Conservation (phyloP, 2,888 invertebrate genomes). For the Tenthredo livida region DNA sequence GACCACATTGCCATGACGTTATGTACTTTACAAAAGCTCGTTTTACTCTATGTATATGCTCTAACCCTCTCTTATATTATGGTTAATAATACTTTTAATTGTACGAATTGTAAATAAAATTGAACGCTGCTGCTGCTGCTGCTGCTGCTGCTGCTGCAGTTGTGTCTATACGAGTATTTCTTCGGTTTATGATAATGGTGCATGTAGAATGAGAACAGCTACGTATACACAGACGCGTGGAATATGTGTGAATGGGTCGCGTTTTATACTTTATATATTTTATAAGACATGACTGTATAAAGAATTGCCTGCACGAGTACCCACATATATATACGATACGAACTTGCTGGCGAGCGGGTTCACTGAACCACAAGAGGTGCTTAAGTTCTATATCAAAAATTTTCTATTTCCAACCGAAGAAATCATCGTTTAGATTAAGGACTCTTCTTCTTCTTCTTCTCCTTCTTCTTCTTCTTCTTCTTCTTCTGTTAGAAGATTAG, state of each 20-base stretch:
- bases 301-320: not conserved
- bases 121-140: not conserved
- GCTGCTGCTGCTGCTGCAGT: too few relatives aligned
- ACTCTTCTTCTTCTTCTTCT: slow-evolving; percentile 7
- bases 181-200: not conserved
- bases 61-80: not conserved
- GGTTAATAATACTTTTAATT: slow-evolving; percentile 20
- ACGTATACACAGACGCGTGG: not conserved
- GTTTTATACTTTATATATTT: slow-evolving; percentile 20
- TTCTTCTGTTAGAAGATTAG: not conserved
- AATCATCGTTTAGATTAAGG: slow-evolving; percentile 37
- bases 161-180: not conserved
- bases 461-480: slow-evolving; percentile 18
- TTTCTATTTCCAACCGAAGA: slow-evolving; percentile 47
- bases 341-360: not conserved
- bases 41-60: not conserved
- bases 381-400: slow-evolving; percentile 43
- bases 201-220: not conserved
- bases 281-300: slow-evolving; percentile 8
- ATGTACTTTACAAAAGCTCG: not conserved
- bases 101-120: not conserved
- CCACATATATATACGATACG: not conserved
- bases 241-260: slow-evolving; percentile 32
- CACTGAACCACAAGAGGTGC: slow-evolving; percentile 51
- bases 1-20: not conserved